Conservation (phyloP, 2,797 vertebrate species). For the Peromyscus melanophrys region DNA sequence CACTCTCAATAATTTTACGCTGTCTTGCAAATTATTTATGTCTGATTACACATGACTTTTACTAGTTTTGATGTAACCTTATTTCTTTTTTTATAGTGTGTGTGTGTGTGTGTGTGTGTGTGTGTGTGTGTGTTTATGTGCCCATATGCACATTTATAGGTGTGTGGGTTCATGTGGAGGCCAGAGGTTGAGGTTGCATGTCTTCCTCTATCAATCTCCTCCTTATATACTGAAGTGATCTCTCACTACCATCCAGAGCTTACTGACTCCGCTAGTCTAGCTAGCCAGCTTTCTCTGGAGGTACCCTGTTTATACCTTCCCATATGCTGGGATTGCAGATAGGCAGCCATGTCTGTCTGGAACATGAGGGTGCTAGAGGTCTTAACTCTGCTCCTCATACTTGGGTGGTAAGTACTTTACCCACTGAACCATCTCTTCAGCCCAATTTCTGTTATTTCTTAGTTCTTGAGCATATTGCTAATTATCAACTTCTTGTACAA, state of each 20-base stretch:
- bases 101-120: not conserved
- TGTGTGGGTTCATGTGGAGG: not conserved
- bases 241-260: not conserved
- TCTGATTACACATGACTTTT: not conserved
- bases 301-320: too few species aligned
- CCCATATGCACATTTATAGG: not conserved
- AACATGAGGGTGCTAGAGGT: not conserved
- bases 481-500: conserved; percentile 5
- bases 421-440: too few species aligned
- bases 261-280: not conserved
- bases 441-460: not conserved
- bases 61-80: not conserved
- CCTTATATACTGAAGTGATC: too few species aligned
- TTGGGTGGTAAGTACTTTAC: not conserved
- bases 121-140: too few species aligned
- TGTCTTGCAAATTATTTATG: not conserved
- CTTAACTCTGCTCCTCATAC: not conserved
- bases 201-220: not conserved
- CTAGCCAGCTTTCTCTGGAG: not conserved
- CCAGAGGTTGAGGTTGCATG: too few species aligned
- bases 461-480: not conserved
- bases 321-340: not conserved
- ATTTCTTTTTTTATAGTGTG: not conserved
- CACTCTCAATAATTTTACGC: not conserved
- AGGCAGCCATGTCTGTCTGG: too few species aligned